Evolutionary conservation across 2,888 invertebrate genomes (phyloP), one percentile per base, ranked within the genome.

Genomic region (Sceliomorpha sp.): DNA sequence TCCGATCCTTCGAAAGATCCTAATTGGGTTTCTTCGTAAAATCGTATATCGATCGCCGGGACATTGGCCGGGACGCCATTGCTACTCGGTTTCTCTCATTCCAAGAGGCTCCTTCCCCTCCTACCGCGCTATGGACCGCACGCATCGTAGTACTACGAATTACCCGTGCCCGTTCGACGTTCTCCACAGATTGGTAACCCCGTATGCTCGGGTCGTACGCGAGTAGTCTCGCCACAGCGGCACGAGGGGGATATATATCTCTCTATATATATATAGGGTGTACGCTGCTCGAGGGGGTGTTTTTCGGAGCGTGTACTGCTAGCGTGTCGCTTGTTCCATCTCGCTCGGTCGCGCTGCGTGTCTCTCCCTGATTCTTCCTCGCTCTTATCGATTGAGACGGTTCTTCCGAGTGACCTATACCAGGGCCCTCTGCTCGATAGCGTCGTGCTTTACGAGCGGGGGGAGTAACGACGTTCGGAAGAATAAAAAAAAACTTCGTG

Each of bases 401-500:
- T 71, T 71, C 71, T 68, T 71, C 64, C 71, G 64, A 56, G 56
- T 64, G 71, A 60, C 71, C 64, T 63, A 68, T 56, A 64, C 67
- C 47, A 56, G 71, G 59, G 59, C 58, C 39, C 34, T 62, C 45
- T 45, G 55, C 55, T 27, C 42, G 37, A 44, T 55, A 62, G 53
- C 40, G 32, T 37, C 37, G 42, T 36, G 47, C 45, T 34, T n/a
- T 36, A 45, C 39, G 24, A 27, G 12, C 27, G 37, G n/a, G n/a
- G n/a, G n/a, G n/a, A n/a, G n/a, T n/a, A n/a, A n/a, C n/a, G n/a
- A n/a, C n/a, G n/a, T n/a, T n/a, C n/a, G n/a, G n/a, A n/a, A n/a
- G n/a, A n/a, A n/a, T n/a, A n/a, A n/a, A n/a, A n/a, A n/a, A n/a
- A n/a, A n/a, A n/a, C n/a, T n/a, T n/a, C n/a, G n/a, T n/a, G n/a